Conservation (phyloP, 2,888 invertebrate species). For the Falcaria lacertinaria region DNA sequence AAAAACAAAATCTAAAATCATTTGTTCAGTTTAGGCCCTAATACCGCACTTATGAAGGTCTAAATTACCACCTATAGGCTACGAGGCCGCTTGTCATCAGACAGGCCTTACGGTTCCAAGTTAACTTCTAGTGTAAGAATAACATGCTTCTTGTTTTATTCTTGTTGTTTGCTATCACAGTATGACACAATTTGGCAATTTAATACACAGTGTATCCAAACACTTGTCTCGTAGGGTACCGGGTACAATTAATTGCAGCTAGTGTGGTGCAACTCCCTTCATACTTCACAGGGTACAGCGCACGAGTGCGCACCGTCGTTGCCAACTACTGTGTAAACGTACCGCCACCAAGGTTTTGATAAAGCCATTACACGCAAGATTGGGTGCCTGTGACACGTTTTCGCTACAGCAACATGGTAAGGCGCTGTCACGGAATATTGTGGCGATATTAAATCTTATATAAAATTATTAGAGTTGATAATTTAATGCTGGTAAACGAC, state of each 20-base stretch:
- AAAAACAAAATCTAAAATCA: too few relatives aligned
- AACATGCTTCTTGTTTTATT: too few relatives aligned
- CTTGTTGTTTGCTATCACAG: too few relatives aligned
- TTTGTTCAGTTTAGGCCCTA: too few relatives aligned
- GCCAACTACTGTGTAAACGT: constrained; percentile 1
- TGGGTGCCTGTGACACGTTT: constrained; percentile 1
- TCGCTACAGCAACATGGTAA: background rate
- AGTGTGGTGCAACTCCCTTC: background rate
- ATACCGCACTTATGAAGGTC: too few relatives aligned
- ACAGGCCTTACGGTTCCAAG: too few relatives aligned
- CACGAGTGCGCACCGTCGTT: constrained; percentile 2
- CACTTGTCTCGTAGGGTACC: background rate
- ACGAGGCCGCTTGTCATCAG: too few relatives aligned
- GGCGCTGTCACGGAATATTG: background rate
- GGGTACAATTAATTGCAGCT: background rate
- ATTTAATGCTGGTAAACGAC: too few relatives aligned
- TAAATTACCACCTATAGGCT: too few relatives aligned
- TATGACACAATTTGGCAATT: too few relatives aligned
- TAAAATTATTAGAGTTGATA: too few relatives aligned
- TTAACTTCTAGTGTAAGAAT: too few relatives aligned
- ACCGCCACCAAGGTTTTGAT: background rate
- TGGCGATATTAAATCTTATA: background rate
- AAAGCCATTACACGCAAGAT: background rate
- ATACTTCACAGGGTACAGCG: constrained; percentile 2
- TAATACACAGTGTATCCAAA: background rate